Base-by-base conservation (phyloP, 2,797 vertebrate genomes). In the Darevskia nairensis region DNA sequence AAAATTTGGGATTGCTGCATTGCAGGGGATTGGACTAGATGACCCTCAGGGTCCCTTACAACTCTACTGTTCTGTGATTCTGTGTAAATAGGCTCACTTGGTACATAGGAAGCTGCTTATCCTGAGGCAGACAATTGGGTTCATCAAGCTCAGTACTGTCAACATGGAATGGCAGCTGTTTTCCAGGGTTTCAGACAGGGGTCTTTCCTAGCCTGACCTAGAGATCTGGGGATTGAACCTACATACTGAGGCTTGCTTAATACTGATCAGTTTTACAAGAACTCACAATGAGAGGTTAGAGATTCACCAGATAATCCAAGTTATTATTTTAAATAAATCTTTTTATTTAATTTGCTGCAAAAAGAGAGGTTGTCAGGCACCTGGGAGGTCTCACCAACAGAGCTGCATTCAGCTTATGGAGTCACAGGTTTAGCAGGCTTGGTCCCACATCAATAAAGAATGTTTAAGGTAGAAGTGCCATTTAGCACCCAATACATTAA, bases 381-480 rank as follows among this genome's bases (percentile, higher is more conserved):
- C 9, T n/a, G 3, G 21, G 6, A 79, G 13, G 61, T 13, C 23
- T 79, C n/a, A 79, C 29, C 55, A 72, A 44, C 5, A 17, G 5
- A 4, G 2, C 6, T 74, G 21, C 21, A 19, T 55, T 35, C 19
- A 87, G 35, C 6, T 44, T 66, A 2, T 21, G 27, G 23, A 21
- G n/a, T 68, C 71, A 66, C 59, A 68, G 44, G 44, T 29, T 50
- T 25, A 61, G n/a, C 72, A 66, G n/a, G 32, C 32, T 25, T 77
- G n/a, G 59, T 90, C 64, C 90, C 86, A 89, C 88, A 90, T 94
- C 88, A 93, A 95, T 91, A 95, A 93, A 84, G 0, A 9, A 79
- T 84, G 89, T 84, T 93, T 68, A 90, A 71, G 82, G 87, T 92
- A 23, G 64, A 92, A 44, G 2, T 39, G n/a, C 68, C 23, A 86